A percentile compares a stretch with the other conserved stretches of the same genome.
Conservation (phyloP, 2,797 vertebrate genomes). For the Enteromius anoplus region DNA sequence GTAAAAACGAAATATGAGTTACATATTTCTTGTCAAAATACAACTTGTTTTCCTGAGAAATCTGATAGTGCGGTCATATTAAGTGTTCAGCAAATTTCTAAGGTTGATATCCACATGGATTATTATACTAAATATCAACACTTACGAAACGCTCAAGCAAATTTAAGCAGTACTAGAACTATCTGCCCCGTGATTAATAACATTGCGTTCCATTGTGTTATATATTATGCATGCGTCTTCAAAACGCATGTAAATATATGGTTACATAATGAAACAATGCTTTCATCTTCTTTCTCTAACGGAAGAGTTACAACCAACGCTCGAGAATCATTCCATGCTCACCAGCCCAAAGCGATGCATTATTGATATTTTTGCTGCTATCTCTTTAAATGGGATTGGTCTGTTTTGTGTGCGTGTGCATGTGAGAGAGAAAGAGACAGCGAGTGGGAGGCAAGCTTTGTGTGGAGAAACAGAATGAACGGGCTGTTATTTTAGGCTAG, state of each 20-base stretch:
- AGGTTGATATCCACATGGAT: neutral
- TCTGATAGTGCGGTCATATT: neutral
- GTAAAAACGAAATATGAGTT: neutral
- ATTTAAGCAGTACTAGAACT: neutral
- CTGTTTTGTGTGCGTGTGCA: slow-evolving; percentile 65
- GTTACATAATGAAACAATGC: slow-evolving; percentile 41
- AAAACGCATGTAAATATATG: slow-evolving; percentile 17
- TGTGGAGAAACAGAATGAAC: slow-evolving; percentile 63
- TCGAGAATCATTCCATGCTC: slow-evolving; percentile 43
- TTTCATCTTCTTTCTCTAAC: slow-evolving; percentile 35
- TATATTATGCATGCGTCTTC: neutral
- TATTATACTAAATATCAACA: neutral
- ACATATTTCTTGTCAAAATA: neutral
- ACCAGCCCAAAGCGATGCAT: slow-evolving; percentile 46
- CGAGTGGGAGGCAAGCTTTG: slow-evolving; percentile 64
- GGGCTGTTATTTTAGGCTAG: slow-evolving; percentile 59
- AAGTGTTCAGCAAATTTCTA: neutral
- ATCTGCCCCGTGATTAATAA: neutral
- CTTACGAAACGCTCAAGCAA: neutral
- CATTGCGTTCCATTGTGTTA: neutral
- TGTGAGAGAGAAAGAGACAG: slow-evolving; percentile 61
- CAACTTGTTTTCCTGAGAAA: neutral
- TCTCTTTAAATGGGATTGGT: slow-evolving; percentile 75
- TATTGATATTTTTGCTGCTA: slow-evolving; percentile 55
- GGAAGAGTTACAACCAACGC: slow-evolving; percentile 38